Base-by-base conservation (phyloP, 2,113 vertebrate species). In the Xyliphius kryptos region DNA sequence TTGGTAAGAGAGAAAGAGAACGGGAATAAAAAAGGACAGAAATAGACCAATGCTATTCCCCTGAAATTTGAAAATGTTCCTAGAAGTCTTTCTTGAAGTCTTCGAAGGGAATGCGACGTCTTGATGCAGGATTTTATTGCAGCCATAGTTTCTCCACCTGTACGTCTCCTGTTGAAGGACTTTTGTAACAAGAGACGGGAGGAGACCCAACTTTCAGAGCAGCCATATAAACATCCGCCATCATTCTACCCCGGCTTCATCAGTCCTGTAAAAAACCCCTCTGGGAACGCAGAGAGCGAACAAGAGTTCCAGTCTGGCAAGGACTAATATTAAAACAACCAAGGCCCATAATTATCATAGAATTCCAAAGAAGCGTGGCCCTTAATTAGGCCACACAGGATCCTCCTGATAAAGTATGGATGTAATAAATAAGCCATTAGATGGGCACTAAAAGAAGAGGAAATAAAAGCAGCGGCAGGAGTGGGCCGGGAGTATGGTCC, bases 301-400 rank as follows among this genome's bases (percentile, higher is more conserved):
- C 73, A 71, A 44, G 73, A 77, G 80, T 75, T 82, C 76, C 72
- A 61, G 73, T 41, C 83, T 81, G n/a, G 80, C 77, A 78, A 81
- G n/a, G 77, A 75, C 84, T 86, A 81, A 87, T 86, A 87, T 87
- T 85, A 87, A 88, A 87, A 87, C 85, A 87, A 87, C 81, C 81
- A 82, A 84, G 82, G 76, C 77, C 52, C 76, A 75, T 88, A 87
- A 88, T 88, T 82, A 87, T 83, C 77, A 77, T 76, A 83, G 83
- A 85, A 81, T 83, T 81, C 82, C 82, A 83, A 78, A 84, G 83
- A 83, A 81, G 82, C 61, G 77, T 79, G 79, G 75, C 78, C 74
- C 68, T 74, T 88, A 88, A 88, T 87, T 84, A 87, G 86, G 85
- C 87, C 87, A 85, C 87, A 86, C 84, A 83, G 87, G 87, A 87